phyloP scores from a whole-genome alignment of 2,113 vertebrate genomes.

The Erythrocercus mccallii region DNA sequence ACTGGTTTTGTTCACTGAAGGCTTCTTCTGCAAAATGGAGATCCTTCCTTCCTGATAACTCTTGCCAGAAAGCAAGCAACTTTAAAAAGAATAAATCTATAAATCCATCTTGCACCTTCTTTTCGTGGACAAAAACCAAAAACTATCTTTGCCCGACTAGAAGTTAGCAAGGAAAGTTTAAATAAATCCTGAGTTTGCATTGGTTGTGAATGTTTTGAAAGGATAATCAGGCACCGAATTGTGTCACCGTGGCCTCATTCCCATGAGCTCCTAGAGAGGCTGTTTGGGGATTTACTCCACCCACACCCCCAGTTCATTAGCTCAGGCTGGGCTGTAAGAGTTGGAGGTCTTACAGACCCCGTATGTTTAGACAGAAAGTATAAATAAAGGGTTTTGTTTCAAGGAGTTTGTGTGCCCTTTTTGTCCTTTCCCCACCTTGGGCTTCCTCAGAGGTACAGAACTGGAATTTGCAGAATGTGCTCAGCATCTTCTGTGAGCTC shows the following conservation, averaged over 20 bases:
- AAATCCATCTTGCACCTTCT: neutral
- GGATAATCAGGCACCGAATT: neutral
- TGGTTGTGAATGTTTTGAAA: neutral
- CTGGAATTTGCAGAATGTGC: neutral
- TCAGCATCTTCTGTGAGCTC: neutral
- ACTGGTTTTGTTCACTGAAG: neutral
- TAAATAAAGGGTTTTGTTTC: neutral
- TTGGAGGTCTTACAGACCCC: neutral
- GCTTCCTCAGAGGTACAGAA: neutral
- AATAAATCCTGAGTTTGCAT: neutral
- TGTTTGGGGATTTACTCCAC: neutral
- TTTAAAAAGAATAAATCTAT: neutral
- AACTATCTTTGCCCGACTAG: neutral
- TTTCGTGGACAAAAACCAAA: neutral
- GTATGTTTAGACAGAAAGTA: neutral
- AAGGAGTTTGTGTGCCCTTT: neutral
- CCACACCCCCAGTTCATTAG: neutral
- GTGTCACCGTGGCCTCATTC: neutral
- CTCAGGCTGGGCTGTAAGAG: neutral
- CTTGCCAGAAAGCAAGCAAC: neutral
- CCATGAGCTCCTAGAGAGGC: neutral
- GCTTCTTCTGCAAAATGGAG: neutral
- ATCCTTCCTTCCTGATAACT: neutral
- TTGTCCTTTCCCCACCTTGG: neutral
- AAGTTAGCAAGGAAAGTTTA: neutral